Evolutionary conservation across 30 jellyfish, hydroid and myxozoan species (phyloP).

Genomic region (Aurelia aurita complex sp. Pacific): DNA sequence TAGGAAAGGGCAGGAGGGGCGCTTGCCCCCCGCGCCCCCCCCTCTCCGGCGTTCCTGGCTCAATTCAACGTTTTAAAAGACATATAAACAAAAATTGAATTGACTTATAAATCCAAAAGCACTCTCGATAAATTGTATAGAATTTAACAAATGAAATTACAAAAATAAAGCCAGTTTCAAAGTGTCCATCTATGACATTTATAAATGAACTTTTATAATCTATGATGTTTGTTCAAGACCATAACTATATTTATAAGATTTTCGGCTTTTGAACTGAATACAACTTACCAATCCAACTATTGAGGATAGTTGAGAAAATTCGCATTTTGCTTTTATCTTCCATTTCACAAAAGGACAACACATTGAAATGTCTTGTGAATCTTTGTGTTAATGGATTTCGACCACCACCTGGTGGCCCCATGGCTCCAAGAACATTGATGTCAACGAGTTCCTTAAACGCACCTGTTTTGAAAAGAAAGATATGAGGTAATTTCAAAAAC

Average conservation of each 20-base stretch:
- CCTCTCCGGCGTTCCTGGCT: too few relatives aligned
- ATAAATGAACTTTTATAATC: too few relatives aligned
- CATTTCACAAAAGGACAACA: conserved; percentile 94
- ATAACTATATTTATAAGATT: background rate
- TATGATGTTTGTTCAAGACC: background rate
- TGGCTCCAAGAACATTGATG: conserved; percentile 86
- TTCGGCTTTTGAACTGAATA: background rate
- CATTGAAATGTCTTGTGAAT: conserved; percentile 89
- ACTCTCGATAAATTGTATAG: too few relatives aligned
- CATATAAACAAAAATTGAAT: too few relatives aligned
- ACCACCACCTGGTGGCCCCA: conserved; percentile 99
- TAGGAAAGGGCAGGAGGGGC: too few relatives aligned
- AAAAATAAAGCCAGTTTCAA: too few relatives aligned
- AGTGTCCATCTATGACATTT: too few relatives aligned
- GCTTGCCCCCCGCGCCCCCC: too few relatives aligned
- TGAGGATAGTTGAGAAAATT: conserved; percentile 87
- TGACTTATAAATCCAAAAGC: too few relatives aligned
- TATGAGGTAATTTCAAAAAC: too few relatives aligned
- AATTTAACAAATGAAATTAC: too few relatives aligned
- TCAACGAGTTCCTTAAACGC: conserved; percentile 96
- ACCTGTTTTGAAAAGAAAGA: conserved; percentile 31
- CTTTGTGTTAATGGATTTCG: conserved; percentile 88
- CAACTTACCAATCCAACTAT: conserved; percentile 93
- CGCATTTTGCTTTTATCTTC: conserved; percentile 90
- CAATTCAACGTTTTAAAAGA: too few relatives aligned